Conservation (phyloP, 2,113 vertebrate species). For the Mastomys coucha region DNA sequence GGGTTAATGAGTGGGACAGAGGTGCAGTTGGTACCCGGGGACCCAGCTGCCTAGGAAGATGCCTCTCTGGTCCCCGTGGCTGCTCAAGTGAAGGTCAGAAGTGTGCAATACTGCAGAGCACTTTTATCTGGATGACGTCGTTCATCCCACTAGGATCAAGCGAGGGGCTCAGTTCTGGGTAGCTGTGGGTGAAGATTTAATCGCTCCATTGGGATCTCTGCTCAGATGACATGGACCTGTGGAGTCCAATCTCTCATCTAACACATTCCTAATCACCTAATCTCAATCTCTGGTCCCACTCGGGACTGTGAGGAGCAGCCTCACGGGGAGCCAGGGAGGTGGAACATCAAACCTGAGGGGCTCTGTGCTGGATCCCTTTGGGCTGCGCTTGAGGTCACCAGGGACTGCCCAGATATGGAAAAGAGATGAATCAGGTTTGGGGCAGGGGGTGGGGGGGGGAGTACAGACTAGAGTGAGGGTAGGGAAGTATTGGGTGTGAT, state of each 20-base stretch:
- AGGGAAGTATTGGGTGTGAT: neutral
- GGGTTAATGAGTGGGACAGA: too few relatives aligned
- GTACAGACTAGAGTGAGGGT: neutral
- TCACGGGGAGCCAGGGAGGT: neutral
- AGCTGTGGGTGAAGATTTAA: neutral
- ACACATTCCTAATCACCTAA: neutral
- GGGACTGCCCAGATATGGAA: neutral
- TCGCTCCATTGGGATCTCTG: neutral
- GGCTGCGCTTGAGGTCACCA: neutral
- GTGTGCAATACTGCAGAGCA: neutral
- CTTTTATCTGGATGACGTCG: accelerated
- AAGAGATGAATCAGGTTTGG: neutral
- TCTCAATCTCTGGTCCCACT: neutral
- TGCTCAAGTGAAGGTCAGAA: neutral
- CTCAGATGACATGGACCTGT: accelerated
- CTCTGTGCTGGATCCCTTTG: neutral
- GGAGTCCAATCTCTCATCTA: neutral
- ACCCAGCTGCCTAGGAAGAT: neutral
- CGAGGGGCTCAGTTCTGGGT: neutral
- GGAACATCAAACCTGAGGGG: neutral
- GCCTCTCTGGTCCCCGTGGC: neutral
- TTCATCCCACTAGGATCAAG: neutral
- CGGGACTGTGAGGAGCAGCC: neutral
- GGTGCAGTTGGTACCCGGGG: neutral
- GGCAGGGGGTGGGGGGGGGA: neutral